Evolutionary conservation across 2,888 invertebrate species (phyloP).

Genomic region (Volucella bombylans): DNA sequence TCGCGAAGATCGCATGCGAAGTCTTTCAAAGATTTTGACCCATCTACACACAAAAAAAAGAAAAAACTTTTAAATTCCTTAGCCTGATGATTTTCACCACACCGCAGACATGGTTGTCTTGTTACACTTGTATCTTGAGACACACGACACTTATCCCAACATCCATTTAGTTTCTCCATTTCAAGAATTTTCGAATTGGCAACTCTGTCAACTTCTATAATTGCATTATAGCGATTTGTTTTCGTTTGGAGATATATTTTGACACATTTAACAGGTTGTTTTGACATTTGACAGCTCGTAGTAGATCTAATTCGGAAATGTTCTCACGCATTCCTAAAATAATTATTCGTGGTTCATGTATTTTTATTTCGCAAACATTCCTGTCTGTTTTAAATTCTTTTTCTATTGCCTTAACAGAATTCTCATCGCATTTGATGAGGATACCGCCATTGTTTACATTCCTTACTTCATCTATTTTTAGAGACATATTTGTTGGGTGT

Average conservation of each 20-base stretch:
- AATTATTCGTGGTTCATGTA: neutral
- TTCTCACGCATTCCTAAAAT: neutral
- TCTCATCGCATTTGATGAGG: neutral
- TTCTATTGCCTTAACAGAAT: neutral
- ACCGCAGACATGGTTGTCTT: too few relatives aligned
- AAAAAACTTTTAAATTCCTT: too few relatives aligned
- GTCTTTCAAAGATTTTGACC: too few relatives aligned
- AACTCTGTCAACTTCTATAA: constrained; percentile 2
- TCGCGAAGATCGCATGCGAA: too few relatives aligned
- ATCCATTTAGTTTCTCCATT: constrained; percentile 5
- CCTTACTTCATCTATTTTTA: constrained; percentile 9
- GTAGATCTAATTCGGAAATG: neutral
- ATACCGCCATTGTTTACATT: constrained; percentile 1
- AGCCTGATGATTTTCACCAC: too few relatives aligned
- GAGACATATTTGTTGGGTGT: neutral
- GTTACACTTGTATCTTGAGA: neutral
- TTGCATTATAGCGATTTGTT: constrained; percentile 15
- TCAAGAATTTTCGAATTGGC: neutral
- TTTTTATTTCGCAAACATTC: neutral
- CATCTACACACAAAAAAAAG: too few relatives aligned
- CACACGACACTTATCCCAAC: constrained; percentile 11
- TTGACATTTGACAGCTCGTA: neutral
- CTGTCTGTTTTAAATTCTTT: neutral
- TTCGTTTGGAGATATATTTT: too few relatives aligned
- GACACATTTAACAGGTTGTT: too few relatives aligned